A percentile compares a stretch with the other conserved stretches of the same genome.
These are phyloP conservation scores for Panurus biarmicus DNA, from an alignment of 2,113 vertebrate genomes.

Conservation along the genomic window DNA sequence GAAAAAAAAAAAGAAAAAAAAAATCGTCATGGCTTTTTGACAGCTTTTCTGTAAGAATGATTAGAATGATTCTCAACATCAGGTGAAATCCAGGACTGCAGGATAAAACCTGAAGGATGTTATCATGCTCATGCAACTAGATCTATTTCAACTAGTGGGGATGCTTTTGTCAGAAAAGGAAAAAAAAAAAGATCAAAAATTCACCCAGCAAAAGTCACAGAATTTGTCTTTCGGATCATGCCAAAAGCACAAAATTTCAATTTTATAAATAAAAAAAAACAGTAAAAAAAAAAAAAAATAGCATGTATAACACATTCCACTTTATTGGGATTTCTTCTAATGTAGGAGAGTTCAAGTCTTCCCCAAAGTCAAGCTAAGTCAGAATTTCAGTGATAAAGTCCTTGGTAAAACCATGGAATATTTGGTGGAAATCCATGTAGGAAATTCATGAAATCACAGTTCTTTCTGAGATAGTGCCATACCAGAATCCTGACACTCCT, in stretches of 20 bases:
- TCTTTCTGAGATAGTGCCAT: background rate
- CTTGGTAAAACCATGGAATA: background rate
- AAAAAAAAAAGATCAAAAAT: background rate
- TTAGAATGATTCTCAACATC: background rate
- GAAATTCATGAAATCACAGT: background rate
- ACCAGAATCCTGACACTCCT: background rate
- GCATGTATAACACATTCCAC: background rate
- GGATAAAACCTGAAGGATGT: background rate
- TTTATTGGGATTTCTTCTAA: background rate
- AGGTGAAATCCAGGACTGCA: background rate
- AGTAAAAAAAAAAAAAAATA: background rate
- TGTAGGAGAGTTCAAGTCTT: background rate
- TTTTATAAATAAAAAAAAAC: background rate
- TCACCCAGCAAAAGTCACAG: background rate
- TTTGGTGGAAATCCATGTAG: background rate
- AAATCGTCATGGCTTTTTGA: background rate
- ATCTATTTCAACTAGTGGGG: background rate
- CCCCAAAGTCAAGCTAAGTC: background rate
- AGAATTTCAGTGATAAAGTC: background rate
- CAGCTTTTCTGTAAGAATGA: background rate
- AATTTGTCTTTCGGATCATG: background rate
- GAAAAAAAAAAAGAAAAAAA: background rate
- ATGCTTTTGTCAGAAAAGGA: background rate
- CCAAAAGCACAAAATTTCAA: background rate
- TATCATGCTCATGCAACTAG: background rate